Evolutionary conservation across 2,113 vertebrate species (phyloP).

Genomic region (Cyprinodon brontotheroides): DNA sequence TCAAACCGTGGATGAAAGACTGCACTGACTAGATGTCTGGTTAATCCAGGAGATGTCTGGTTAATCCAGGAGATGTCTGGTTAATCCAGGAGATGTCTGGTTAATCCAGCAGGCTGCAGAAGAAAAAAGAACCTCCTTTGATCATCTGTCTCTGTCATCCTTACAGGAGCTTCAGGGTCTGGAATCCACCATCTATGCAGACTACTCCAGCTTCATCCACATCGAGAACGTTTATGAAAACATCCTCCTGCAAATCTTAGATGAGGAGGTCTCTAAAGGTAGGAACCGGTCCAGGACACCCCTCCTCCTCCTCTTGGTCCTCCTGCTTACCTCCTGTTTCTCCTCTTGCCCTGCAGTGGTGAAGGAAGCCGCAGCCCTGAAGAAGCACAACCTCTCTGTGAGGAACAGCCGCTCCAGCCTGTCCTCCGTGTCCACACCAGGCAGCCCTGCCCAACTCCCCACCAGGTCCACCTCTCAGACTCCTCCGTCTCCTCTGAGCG

Average conservation of each 20-base stretch:
- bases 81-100: too few relatives aligned
- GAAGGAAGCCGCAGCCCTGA: slow-evolving; percentile 86
- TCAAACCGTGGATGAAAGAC: too few relatives aligned
- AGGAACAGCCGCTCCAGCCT: slow-evolving; percentile 86
- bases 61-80: too few relatives aligned
- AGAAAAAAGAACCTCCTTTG: too few relatives aligned
- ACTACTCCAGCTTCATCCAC: slow-evolving; percentile 86
- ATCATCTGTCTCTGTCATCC: background rate
- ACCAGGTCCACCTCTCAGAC: background rate
- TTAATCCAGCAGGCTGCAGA: too few relatives aligned
- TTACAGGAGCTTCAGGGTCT: slow-evolving; percentile 86
- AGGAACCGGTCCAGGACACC: background rate
- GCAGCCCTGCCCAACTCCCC: slow-evolving; percentile 73
- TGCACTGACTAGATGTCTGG: too few relatives aligned
- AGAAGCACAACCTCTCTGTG: slow-evolving; percentile 90
- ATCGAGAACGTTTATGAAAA: slow-evolving; percentile 91
- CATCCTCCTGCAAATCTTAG: slow-evolving; percentile 84
- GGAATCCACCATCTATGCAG: slow-evolving; percentile 84
- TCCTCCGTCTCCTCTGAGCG: slow-evolving; percentile 30
- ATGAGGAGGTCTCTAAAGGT: slow-evolving; percentile 88
- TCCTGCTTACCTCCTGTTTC: background rate
- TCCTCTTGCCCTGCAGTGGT: slow-evolving; percentile 81
- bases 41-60: too few relatives aligned
- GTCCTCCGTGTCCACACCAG: slow-evolving; percentile 79
- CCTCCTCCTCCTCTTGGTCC: too few relatives aligned